Evolutionary conservation across 2,113 vertebrate genomes (phyloP), one percentile per base, ranked within the genome.

Genomic region (Chaetodon auriga): DNA sequence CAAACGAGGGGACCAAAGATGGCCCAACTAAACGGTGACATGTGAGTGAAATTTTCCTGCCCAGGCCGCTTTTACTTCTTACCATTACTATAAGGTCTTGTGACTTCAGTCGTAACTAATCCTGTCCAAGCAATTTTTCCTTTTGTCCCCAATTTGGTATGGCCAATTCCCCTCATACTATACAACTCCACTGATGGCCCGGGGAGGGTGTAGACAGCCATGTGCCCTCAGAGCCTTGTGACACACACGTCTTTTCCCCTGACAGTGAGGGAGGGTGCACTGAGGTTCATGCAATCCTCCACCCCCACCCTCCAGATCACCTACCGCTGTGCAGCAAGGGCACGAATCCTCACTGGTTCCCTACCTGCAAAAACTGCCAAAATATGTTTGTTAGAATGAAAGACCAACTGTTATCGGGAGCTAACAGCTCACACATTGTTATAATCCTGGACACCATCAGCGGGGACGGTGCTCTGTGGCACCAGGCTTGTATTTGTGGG

Each of bases 81-180:
- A 13, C 21, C 49, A 21, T 43, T n/a, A 60, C 12, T 51, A 16
- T 6, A 46, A 48, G 18, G 46, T 62, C 45, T 61, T 81, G 61
- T 66, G 66, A 68, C 72, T 61, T 36, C 2, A 82, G 41, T 57
- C 3, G 2, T 16, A 25, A 18, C 53, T 68, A 55, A 73, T 35
- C 23, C 25, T 30, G 11, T 70, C 25, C 21, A 46, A 43, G 11
- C 35, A 0, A 23, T 54, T 71, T 35, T 18, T 43, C 9, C 41
- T 25, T 68, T 82, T 78, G 35, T 74, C 18, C 60, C 35, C 18
- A 54, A 65, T 79, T 75, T 75, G 49, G 12, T 60, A 51, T 0
- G 63, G 38, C 18, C 25, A 35, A 6, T 63, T 71, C 61, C 57
- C 38, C 6, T 21, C 35, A 54, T 23, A 60, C 78, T 68, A 21